Evolutionary conservation across 2,797 vertebrate genomes (phyloP), one percentile per base, ranked within the genome.

Genomic region (Petrocephalus schoutedeni): DNA sequence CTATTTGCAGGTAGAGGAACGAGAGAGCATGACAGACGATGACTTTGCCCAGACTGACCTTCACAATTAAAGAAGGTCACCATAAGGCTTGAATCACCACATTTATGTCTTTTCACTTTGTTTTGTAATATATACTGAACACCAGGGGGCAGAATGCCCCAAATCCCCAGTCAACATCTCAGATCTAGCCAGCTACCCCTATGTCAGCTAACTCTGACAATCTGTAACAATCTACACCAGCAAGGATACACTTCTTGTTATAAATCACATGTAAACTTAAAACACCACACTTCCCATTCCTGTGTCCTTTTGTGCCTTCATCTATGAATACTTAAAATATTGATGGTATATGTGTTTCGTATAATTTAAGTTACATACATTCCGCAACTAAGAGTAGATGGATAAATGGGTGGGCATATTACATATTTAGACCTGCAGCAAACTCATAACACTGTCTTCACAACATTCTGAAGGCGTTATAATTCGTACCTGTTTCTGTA

Each of bases 1-100:
- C 92, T 99, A 98, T 92, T 96, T 99, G 91, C 98, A 99, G 96
- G 98, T 99, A 90, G 98, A 99, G 96, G 98, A 99, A 90, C 19
- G 36, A 85, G 90, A 94, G 88, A 94, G 93, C 94, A 59, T 77
- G 41, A 19, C 19, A 83, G 36, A 83, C 41, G 36, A 87, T 87
- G 41, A 16, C 54, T 57, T 32, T 54, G 53, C 32, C 8, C 4
- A n/a, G 9, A 16, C 36, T 54, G 36, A 59, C 51, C n/a, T 57
- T 82, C n/a, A 53, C 87, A 87, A 87, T 74, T 82, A 87, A 61
- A 82, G 45, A 57, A 61, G 36, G 21, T 36, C 83, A 56, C 49
- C 36, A 83, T 83, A 32, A 85, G 14, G 16, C 56, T 59, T 58
- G 6, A 77, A 41, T 83, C 23, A 12, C n/a, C 8, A 6, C 21